Evolutionary conservation across 2,113 vertebrate species (phyloP).

Genomic region (Epinephelus cyanopodus): DNA sequence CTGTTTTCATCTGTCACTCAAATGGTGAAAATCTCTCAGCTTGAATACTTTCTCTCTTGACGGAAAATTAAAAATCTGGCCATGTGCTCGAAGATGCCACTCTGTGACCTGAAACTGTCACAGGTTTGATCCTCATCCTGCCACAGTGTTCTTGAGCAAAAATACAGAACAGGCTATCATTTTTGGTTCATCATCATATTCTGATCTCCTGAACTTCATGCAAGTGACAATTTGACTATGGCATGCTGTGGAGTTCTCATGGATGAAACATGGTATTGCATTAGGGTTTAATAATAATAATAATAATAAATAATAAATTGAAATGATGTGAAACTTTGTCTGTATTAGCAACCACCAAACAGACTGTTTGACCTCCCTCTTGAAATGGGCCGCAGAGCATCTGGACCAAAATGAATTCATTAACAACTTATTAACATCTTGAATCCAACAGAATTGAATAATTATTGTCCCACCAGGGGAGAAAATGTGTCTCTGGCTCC

Average conservation of each 20-base stretch:
- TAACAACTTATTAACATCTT: too few relatives aligned
- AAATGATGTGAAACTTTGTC: too few relatives aligned
- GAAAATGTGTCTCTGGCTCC: neutral
- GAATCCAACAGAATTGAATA: neutral
- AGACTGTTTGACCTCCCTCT: neutral
- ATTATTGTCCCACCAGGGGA: neutral
- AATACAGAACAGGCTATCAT: neutral
- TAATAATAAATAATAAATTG: too few relatives aligned
- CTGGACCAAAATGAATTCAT: too few relatives aligned
- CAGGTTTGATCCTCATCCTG: slow-evolving; percentile 12
- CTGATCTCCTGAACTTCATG: neutral
- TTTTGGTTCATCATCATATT: neutral
- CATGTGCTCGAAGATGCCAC: neutral
- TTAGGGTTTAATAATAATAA: too few relatives aligned
- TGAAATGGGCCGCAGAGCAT: neutral
- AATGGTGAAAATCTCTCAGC: slow-evolving; percentile 1
- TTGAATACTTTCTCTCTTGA: slow-evolving; percentile 1
- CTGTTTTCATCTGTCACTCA: slow-evolving; percentile 44
- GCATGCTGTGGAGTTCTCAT: neutral
- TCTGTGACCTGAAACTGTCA: slow-evolving; percentile 41
- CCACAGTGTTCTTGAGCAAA: neutral
- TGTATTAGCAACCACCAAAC: neutral
- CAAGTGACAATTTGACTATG: neutral
- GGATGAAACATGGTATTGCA: neutral
- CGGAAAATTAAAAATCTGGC: slow-evolving; percentile 31